Conservation (phyloP, 2,113 vertebrate genomes). For the Engystomops pustulosus region DNA sequence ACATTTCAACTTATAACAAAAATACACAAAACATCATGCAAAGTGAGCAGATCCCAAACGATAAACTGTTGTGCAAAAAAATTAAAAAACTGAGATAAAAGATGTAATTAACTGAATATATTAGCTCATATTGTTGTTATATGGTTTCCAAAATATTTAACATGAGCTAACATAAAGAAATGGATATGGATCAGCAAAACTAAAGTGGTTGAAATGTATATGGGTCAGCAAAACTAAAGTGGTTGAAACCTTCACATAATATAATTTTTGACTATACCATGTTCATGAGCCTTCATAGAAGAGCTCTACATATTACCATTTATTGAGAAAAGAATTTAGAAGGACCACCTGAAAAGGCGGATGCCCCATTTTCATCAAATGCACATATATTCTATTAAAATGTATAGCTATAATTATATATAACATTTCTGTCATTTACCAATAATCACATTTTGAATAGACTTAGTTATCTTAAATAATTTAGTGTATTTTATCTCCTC, state of each 20-base stretch:
- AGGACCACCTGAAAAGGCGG: neutral
- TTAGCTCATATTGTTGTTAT: neutral
- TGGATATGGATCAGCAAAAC: neutral
- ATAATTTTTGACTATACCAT: neutral
- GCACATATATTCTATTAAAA: neutral
- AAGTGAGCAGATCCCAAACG: neutral
- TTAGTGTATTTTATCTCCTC: too few relatives aligned
- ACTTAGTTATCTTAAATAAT: too few relatives aligned
- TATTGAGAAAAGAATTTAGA: neutral
- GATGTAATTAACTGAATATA: neutral
- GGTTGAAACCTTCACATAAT: neutral
- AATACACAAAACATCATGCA: conserved; percentile 58
- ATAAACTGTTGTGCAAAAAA: neutral
- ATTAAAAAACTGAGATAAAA: neutral
- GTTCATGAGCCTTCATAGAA: neutral
- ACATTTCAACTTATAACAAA: conserved; percentile 64
- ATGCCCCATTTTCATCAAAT: too few relatives aligned
- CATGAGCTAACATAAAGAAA: neutral
- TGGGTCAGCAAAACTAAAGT: neutral
- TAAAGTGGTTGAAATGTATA: neutral
- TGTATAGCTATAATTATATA: neutral
- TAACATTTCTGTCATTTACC: neutral
- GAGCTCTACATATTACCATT: neutral
- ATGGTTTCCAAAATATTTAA: neutral
- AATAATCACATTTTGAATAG: neutral